A percentile compares a stretch with the other conserved stretches of the same genome.
phyloP scores from a whole-genome alignment of 2,113 vertebrate genomes.

The Irena cyanogastra region DNA sequence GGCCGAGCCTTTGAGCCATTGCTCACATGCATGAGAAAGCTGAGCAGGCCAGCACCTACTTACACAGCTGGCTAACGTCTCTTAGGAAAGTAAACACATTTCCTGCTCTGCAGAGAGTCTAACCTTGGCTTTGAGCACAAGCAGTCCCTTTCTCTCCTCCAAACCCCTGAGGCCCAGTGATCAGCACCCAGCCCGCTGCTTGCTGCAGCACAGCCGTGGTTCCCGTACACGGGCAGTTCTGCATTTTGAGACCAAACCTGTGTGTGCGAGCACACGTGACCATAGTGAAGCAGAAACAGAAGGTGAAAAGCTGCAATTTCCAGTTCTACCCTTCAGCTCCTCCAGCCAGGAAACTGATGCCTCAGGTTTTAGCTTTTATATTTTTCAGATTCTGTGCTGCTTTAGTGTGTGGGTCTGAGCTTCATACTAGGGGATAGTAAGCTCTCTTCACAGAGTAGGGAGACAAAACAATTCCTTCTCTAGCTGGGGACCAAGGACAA shows the following conservation, averaged over 20 bases:
- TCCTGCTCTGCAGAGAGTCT: not conserved
- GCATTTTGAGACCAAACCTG: not conserved
- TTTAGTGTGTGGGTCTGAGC: too few species aligned
- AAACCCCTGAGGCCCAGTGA: rapidly evolving
- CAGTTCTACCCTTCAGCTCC: not conserved
- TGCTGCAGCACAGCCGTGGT: not conserved
- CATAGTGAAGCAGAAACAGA: rapidly evolving
- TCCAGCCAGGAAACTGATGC: not conserved
- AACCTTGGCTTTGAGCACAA: not conserved
- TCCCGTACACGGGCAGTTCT: not conserved
- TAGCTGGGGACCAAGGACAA: too few species aligned
- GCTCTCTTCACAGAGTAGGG: too few species aligned
- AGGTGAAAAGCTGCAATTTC: not conserved
- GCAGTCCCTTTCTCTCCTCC: not conserved
- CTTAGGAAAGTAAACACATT: not conserved
- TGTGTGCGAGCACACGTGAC: not conserved
- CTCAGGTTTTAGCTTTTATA: too few species aligned
- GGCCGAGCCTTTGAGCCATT: not conserved
- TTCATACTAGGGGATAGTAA: too few species aligned
- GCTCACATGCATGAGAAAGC: not conserved
- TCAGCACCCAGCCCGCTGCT: not conserved
- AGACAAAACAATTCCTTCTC: too few species aligned
- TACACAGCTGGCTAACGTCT: not conserved
- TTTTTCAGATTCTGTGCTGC: too few species aligned
- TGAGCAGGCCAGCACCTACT: not conserved